Base-by-base conservation (phyloP, 2,888 invertebrate genomes). In the Hartigia nigra region DNA sequence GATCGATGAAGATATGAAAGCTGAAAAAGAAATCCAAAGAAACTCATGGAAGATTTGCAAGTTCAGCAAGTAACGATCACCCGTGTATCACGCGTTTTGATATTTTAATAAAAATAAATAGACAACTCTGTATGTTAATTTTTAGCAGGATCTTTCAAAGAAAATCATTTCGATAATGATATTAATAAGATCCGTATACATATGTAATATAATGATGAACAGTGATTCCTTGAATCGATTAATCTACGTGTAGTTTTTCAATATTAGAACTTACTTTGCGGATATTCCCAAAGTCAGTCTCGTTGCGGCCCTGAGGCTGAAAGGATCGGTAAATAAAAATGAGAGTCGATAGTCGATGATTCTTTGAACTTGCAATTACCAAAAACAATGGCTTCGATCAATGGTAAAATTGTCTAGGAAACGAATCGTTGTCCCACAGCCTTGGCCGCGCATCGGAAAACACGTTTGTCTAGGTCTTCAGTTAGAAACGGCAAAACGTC, bases 401-500 rank as follows among this genome's bases (percentile, higher is more conserved):
- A 23, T 55, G 55, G 55, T 9, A 55, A 55, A 55, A 55, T 23
- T 55, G 55, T 9, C 55, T 55, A 55, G 55, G 55, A 55, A 55
- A 23, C 23, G 72, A 72, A 34, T 12, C 32, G 72, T 72, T 72
- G 72, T 31, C 72, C 72, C 72, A 23, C 55, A 72, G 34, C 86
- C 86, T 86, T 86, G 86, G 76, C 77, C 74, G 76, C 70, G 39
- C 31, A 70, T 74, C 69, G 72, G 72, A 31, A 34, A 32, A 14
- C 36, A 34, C 37, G 37, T 23, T 34, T 36, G 35, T 75, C 36
- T 75, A 32, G 23, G 75, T 31, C 36, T 75, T 75, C 31, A 31
- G 75, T 34, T 36, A 75, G 75, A 34, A 75, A 75, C 72, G 31
- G 36, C 75, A 35, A 35, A 75, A n/a, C 75, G 75, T 75, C 75